Base-by-base conservation (phyloP, 2,797 vertebrate genomes). In the Apogon hyalosoma region DNA sequence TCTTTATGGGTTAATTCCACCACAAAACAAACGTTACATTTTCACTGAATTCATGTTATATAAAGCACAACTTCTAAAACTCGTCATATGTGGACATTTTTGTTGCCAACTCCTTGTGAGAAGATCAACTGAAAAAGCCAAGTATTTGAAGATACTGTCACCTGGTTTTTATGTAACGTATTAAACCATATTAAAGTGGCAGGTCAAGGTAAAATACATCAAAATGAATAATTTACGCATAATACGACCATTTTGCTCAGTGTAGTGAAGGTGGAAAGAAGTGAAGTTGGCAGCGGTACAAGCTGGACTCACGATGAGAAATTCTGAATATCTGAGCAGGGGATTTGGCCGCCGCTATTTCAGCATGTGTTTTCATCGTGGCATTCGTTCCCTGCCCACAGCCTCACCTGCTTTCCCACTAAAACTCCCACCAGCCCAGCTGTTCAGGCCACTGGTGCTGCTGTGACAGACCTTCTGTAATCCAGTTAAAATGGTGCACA, bases 381-480 rank as follows among this genome's bases (percentile, higher is more conserved):
- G 40, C 56, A 24, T 24, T 59, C 39, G 13, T 1, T 46, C 15
- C 13, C 47, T 49, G 31, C 15, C 19, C 52, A 55, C 42, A 15
- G n/a, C 38, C 8, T 40, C 51, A 65, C 6, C 39, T 50, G 36
- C 9, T 50, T 65, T 50, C 50, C n/a, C 47, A 15, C 42, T 7
- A 12, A 41, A 49, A 15, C 47, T 54, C 56, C 60, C 48, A 52
- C 43, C 11, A 6, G 51, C 43, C 55, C 63, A 72, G 63, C 63
- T 69, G 62, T 61, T 71, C 46, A 24, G 10, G 4, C 7, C 42
- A 39, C 11, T 28, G 13, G 56, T 31, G 56, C 55, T 28, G 46
- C 39, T 36, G 33, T 21, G 18, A 21, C 3, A n/a, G 33, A 46
- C 49, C 19, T 21, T 54, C 39, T 36, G 15, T 2, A 16, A 10